Conservation (phyloP, 2,888 invertebrate genomes). For the Stratiomys singularior region DNA sequence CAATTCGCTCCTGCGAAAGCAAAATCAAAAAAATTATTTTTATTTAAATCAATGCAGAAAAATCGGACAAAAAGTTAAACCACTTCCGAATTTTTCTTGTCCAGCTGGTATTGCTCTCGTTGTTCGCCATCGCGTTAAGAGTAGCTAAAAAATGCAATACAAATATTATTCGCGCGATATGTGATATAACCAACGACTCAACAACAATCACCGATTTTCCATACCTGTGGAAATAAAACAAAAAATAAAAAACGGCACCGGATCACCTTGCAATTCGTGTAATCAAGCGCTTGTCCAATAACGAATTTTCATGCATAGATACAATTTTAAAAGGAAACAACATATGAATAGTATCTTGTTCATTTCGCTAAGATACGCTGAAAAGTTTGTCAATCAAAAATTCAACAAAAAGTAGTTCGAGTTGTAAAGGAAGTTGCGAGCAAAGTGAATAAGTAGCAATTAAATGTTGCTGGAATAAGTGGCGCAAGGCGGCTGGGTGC, state of each 20-base stretch:
- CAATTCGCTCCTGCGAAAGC: too few relatives aligned
- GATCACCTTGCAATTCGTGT: conserved; percentile 37
- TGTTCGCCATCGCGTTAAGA: too few relatives aligned
- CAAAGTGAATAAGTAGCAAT: neutral
- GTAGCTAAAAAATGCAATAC: neutral
- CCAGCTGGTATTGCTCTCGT: neutral
- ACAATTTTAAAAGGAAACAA: too few relatives aligned
- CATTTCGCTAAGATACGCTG: too few relatives aligned
- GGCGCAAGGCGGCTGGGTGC: neutral
- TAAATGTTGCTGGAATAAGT: too few relatives aligned
- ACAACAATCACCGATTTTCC: conserved; percentile 19
- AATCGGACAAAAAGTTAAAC: neutral
- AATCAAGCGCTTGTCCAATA: conserved; percentile 15
- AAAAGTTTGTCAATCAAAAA: conserved; percentile 18
- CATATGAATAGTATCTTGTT: too few relatives aligned
- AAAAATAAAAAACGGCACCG: conserved; percentile 20
- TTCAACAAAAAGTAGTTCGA: conserved; percentile 6
- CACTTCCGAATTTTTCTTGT: neutral
- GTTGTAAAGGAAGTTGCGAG: neutral
- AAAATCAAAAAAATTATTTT: too few relatives aligned
- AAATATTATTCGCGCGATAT: neutral
- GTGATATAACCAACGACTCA: conserved; percentile 11
- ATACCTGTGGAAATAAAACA: too few relatives aligned
- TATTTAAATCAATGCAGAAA: neutral
- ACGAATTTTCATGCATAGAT: too few relatives aligned